Conservation (phyloP, 1,140 invertebrate species). For the Aphidius ervi region DNA sequence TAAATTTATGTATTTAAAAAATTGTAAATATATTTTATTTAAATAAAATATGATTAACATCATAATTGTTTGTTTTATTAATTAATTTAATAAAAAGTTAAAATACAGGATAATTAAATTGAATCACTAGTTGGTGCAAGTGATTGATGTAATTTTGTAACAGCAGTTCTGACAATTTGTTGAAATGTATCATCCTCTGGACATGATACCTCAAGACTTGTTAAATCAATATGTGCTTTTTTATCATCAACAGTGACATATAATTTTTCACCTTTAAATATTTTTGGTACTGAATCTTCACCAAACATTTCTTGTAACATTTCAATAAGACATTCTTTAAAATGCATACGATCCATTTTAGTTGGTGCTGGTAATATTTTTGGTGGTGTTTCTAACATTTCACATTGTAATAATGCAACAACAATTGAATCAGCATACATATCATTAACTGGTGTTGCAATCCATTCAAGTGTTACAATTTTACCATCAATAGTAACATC, state of each 20-base stretch:
- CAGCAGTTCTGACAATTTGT: constrained; percentile 80
- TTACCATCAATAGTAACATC: constrained; percentile 81
- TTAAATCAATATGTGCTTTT: constrained; percentile 80
- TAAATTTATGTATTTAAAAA: no score
- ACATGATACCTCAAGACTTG: constrained; percentile 75
- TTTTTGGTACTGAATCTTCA: constrained; percentile 88
- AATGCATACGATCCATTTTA: constrained; percentile 81
- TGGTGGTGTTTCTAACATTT: constrained; percentile 61
- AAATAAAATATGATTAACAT: no score
- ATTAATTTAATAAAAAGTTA: no score
- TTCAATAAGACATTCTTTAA: constrained; percentile 89
- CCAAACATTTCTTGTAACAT: constrained; percentile 95
- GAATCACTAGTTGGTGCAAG: constrained; percentile 65
- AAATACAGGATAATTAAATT: constrained; percentile 20
- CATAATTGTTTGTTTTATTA: no score
- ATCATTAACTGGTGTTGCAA: constrained; percentile 90
- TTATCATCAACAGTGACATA: constrained; percentile 82
- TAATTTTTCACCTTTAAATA: constrained; percentile 87
- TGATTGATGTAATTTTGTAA: constrained; percentile 79
- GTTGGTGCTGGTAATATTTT: constrained; percentile 59
- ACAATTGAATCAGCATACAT: constrained; percentile 97
- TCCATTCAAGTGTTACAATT: constrained; percentile 87
- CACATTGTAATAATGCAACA: constrained; percentile 75
- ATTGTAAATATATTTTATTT: no score
- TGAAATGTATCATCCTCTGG: constrained; percentile 76